Evolutionary conservation across 2,113 vertebrate species (phyloP), one percentile per base, ranked within the genome.

Genomic region (Pontoporia blainvillei): DNA sequence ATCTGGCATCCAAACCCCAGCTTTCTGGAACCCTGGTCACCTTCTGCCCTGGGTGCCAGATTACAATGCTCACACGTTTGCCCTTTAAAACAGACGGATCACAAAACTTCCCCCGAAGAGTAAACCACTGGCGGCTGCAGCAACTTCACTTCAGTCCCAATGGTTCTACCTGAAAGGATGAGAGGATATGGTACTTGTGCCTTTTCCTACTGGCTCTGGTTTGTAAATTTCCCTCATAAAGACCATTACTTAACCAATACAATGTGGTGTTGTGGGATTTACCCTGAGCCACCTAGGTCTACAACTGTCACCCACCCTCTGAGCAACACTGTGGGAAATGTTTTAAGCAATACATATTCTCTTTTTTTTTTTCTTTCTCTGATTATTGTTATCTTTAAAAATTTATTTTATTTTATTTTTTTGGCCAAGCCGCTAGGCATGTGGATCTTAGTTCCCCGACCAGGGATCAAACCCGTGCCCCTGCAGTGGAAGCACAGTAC

Each of bases 141-240:
- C 15, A 71, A 67, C 2, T 62, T 81, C 21, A 39, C 36, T 27
- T 41, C 12, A 18, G 18, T 59, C 15, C 76, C 15, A 15, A 41
- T 54, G 18, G 31, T 44, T 92, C 25, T 84, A 17, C 39, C 36
- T 12, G 23, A 62, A 76, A 89, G 29, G 2, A 64, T 59, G 10
- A 86, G 18, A 71, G 15, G 9, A n/a, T 15, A 1, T 34, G 18
- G 6, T 25, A 20, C 8, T 25, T 0, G 5, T 34, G 13, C 3
- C 36, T 69, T 46, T 61, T 62, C 12, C 36, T 49, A 52, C 36
- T 82, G 41, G 25, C 25, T n/a, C 10, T n/a, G 1, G 25, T 44
- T 71, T 92, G 13, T 89, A 96, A 71, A 66, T 34, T 75, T 81
- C 11, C 25, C 44, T 83, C 52, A 36, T 39, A 85, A 88, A 78